Evolutionary conservation across 2,113 vertebrate genomes (phyloP).

Genomic region (Agapornis roseicollis): DNA sequence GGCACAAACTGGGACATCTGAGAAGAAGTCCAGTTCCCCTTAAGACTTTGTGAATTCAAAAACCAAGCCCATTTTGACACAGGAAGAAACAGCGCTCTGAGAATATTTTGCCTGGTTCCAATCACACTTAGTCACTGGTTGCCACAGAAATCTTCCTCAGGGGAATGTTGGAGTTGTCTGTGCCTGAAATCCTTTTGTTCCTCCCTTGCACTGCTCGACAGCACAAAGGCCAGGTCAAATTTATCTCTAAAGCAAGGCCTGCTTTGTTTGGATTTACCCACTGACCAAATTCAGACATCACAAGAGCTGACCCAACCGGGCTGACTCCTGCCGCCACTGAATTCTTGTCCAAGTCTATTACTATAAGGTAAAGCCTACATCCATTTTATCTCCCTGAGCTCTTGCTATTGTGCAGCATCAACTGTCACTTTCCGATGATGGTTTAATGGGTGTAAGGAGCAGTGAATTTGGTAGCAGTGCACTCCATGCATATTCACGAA

Average conservation of each 20-base stretch:
- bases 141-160: not conserved
- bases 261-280: not conserved
- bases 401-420: not conserved
- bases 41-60: not conserved
- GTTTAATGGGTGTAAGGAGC: not conserved
- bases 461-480: not conserved
- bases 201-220: not conserved
- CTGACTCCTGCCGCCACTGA: not conserved
- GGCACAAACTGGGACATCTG: not conserved
- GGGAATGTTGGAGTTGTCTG: not conserved
- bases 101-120: slow-evolving; percentile 7
- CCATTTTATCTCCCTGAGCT: not conserved
- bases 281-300: not conserved
- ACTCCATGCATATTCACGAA: not conserved
- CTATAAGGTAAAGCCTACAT: not conserved
- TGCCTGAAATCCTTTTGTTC: not conserved
- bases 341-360: not conserved
- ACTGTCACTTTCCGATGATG: not conserved
- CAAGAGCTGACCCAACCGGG: not conserved
- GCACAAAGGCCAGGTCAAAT: not conserved
- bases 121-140: not conserved
- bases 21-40: not conserved
- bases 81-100: not conserved
- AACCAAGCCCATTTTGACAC: not conserved
- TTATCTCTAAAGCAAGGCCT: not conserved